Base-by-base conservation (phyloP, 2,888 invertebrate species). In the Autographa pulchrina region DNA sequence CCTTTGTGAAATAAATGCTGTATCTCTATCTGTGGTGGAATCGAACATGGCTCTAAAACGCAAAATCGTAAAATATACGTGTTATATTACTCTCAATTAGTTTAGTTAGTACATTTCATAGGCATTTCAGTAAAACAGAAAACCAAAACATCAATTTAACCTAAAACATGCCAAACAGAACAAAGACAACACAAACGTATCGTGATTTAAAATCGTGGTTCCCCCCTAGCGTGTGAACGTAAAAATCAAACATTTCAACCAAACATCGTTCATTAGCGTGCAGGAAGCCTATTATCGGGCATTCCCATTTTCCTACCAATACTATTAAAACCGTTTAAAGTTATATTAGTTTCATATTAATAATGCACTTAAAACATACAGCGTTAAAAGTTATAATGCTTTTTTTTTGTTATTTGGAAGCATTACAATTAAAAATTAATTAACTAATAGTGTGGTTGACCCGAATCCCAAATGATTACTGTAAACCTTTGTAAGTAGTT, bases 201-300 rank as follows among this genome's bases (percentile, higher is more conserved):
- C 71, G 74, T 70, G 72, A 63, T 73, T 59, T 41, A 70, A 65
- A 76, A 65, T 74, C 70, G 68, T 77, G 77, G 59, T 56, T 62
- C 16, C 16, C 65, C 62, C 63, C 63, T 52, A 31, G 72, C 75
- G 70, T 76, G 76, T 48, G 62, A 68, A 65, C 67, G 70, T 74
- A 70, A 20, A 65, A 64, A 74, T 78, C 69, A 68, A 82, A 80
- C 72, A 74, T 73, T 72, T 65, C 63, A 67, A 65, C 68, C 32
- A 70, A 75, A 80, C 68, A 62, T 61, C 54, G 67, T 65, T 41
- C 62, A 65, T 32, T 80, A 54, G 72, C 81, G 82, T 82, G 82
- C 52, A 38, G 2, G 59, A 14, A 9, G 18, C 66, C 66, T 32
- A 78, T 82, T 75, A 79, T 62, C 59, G 68, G 65, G n/a, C 70